These are phyloP conservation scores for Uromys caudimaculatus DNA, from an alignment of 2,797 vertebrate species.

Conservation along the genomic window DNA sequence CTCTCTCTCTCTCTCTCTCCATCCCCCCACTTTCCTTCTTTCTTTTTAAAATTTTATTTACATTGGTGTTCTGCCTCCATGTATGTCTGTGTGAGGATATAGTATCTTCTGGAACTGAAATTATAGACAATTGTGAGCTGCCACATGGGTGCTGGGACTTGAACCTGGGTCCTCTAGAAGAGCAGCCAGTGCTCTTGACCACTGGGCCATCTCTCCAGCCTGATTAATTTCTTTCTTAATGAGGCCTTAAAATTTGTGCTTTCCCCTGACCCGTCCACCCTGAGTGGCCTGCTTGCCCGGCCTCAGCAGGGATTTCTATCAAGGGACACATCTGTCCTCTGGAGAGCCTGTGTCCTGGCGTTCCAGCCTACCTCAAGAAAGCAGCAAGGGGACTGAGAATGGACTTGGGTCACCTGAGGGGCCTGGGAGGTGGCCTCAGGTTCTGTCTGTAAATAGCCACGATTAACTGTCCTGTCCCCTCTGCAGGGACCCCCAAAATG, in stretches of 20 bases:
- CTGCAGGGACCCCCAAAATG: conserved; percentile 26
- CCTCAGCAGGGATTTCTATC: conserved; percentile 36
- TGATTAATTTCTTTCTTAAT: conserved; percentile 20
- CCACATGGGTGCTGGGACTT: not conserved
- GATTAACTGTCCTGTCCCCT: conserved; percentile 36
- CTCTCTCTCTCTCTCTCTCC: too few relatives aligned
- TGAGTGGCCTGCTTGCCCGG: not conserved
- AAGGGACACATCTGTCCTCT: not conserved
- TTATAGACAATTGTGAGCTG: not conserved
- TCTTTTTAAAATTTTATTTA: not conserved
- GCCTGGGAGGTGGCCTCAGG: not conserved
- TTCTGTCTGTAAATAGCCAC: conserved; percentile 74
- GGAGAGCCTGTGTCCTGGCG: not conserved
- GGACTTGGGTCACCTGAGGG: not conserved
- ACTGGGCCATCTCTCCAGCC: not conserved
- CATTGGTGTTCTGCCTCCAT: not conserved
- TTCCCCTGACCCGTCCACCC: not conserved
- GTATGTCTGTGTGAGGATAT: not conserved
- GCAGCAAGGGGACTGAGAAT: conserved; percentile 5
- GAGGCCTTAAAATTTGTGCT: not conserved
- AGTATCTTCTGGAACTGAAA: not conserved
- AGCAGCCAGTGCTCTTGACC: not conserved
- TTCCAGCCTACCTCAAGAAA: conserved; percentile 1
- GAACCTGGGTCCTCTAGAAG: not conserved
- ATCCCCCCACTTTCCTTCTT: too few relatives aligned